Evolutionary conservation across 2,888 invertebrate species (phyloP), one percentile per base, ranked within the genome.

Genomic region (Ophion costatus): DNA sequence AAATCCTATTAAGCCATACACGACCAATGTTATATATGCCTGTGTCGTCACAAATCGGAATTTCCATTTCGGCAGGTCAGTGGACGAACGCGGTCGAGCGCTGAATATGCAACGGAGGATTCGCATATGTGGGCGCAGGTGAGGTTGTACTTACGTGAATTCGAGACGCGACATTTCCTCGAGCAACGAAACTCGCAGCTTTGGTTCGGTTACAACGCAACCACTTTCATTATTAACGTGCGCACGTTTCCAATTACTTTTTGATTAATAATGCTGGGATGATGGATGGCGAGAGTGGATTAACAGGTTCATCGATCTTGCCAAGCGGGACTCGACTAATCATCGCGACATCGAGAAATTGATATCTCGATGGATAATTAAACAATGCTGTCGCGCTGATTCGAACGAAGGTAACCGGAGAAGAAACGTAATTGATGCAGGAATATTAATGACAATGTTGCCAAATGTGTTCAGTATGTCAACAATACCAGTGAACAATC

Each of bases 61-160:
- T 66, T 69, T 67, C 67, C 77, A 57, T 76, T 67, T n/a, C 29
- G 51, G 56, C 33, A 57, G 76, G 66, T 66, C 66, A 76, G 33
- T 51, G 64, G 24, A 29, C 64, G 17, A 67, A 29, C 59, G 57
- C 77, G 67, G 77, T 77, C 77, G 69, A 59, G 38, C 67, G 67
- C 59, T 61, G 73, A 33, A 74, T 63, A 74, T 74, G 42, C 42
- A 59, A 73, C 59, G 45, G 38, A 45, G 14, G 4, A 61, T 61
- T 45, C 17, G 56, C 38, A 24, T 45, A 42, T 74, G 42, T 61
- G 17, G 17, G 51, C 22, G 42, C 69, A 45, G 73, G 59, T 38
- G 17, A 17, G 38, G 56, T 29, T 61, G 33, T 11, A 38, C 38
- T 22, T 42, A 14, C 33, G 57, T 33, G 24, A 24, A 74, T 45